Evolutionary conservation across 2,797 vertebrate genomes (phyloP).

Genomic region (Knipowitschia caucasica): DNA sequence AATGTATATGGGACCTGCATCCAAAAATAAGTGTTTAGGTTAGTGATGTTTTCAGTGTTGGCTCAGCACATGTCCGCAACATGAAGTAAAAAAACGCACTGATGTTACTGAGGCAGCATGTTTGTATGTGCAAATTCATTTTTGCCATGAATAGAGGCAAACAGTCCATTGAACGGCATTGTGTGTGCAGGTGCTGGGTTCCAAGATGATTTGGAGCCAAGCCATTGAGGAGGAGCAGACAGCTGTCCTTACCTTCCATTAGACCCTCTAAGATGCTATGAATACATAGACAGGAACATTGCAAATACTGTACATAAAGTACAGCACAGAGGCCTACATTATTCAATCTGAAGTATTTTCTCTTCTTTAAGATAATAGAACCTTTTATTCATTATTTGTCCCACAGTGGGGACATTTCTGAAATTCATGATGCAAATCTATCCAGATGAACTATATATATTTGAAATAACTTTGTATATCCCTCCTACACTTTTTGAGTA

Average conservation of each 20-base stretch:
- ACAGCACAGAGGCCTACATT: background rate
- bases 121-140: conserved; percentile 46
- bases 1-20: background rate
- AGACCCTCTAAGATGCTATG: conserved; percentile 42
- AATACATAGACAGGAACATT: conserved; percentile 41
- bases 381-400: too few species aligned
- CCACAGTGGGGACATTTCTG: too few species aligned
- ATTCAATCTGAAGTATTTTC: too few species aligned
- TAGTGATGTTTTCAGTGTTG: background rate
- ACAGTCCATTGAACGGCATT: conserved; percentile 60
- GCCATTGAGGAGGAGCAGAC: conserved; percentile 54
- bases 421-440: background rate
- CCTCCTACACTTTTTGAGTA: background rate
- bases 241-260: conserved; percentile 54
- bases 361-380: too few species aligned
- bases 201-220: conserved; percentile 57
- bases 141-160: conserved; percentile 62
- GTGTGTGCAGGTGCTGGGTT: conserved; percentile 66
- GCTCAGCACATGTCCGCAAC: conserved; percentile 9
- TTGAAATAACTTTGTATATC: background rate
- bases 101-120: conserved; percentile 40
- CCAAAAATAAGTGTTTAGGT: background rate
- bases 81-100: conserved; percentile 17
- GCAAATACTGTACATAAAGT: background rate
- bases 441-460: background rate